Conservation (phyloP, 2,888 invertebrate genomes). For the Morinoia aosen region DNA sequence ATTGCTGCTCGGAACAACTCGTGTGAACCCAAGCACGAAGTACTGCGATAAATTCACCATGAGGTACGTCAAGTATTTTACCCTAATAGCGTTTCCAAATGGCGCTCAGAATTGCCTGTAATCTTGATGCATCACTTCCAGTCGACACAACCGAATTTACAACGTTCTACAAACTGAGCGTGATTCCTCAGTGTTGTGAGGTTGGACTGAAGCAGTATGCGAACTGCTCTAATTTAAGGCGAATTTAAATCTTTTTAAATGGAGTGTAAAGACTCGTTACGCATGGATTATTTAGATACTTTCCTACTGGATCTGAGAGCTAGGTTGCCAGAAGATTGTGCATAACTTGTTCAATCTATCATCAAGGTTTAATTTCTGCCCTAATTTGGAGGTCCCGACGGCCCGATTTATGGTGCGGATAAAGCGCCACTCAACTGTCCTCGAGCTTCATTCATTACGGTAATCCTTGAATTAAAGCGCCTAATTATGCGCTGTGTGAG, state of each 20-base stretch:
- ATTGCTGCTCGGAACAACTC: not conserved
- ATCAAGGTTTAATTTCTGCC: not conserved
- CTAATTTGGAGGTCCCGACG: not conserved
- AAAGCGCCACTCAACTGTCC: not conserved
- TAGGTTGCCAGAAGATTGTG: not conserved
- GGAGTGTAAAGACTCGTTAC: not conserved
- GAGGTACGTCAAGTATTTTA: not conserved
- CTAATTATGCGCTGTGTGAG: not conserved
- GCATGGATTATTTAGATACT: not conserved
- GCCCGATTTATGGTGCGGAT: not conserved
- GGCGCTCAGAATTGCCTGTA: not conserved
- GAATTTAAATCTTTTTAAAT: not conserved
- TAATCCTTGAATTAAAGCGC: not conserved
- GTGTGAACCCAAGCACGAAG: not conserved
- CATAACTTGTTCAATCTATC: not conserved
- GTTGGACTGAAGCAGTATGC: not conserved
- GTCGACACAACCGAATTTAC: not conserved
- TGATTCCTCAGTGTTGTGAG: not conserved
- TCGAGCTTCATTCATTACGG: not conserved
- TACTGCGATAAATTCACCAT: not conserved
- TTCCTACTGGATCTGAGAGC: not conserved
- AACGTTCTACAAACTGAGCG: not conserved
- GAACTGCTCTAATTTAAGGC: not conserved
- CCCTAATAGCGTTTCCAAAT: not conserved
- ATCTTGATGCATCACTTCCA: conserved; percentile 12